Percentiles rank a stretch among this genome's conserved stretches.
Evolutionary conservation across 2,888 invertebrate genomes (phyloP).

Genomic region (Dryocosmus kuriphilus): DNA sequence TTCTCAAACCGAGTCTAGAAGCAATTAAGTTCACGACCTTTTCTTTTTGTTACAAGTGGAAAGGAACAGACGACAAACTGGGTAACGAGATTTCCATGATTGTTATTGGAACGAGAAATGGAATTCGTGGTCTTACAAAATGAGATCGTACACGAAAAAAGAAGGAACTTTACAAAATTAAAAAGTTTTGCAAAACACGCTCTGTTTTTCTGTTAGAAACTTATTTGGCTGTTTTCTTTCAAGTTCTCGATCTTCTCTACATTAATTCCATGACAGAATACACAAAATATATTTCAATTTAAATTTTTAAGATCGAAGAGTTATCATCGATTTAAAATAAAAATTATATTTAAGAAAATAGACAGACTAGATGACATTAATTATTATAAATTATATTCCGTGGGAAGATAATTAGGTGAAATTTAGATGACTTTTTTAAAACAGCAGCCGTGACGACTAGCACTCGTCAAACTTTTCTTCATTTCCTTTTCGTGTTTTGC

Average conservation of each 20-base stretch:
- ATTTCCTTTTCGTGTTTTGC: background rate
- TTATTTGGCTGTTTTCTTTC: background rate
- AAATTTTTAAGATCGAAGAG: background rate
- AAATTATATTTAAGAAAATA: background rate
- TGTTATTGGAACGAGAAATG: conserved; percentile 28
- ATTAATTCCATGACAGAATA: background rate
- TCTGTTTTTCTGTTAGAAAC: background rate
- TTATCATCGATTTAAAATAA: background rate
- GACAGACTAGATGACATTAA: no score
- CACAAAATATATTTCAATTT: background rate
- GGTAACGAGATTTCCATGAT: conserved; percentile 33
- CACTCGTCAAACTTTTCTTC: conserved; percentile 4
- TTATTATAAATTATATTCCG: background rate
- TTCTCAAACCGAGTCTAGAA: conserved; percentile 1
- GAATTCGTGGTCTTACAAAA: conserved; percentile 14
- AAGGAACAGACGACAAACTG: background rate
- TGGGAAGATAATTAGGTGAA: background rate
- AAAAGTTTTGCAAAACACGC: conserved; percentile 3
- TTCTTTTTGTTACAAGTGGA: conserved; percentile 6
- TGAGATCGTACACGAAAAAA: conserved; percentile 34
- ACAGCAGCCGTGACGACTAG: background rate
- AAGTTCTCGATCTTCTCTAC: background rate
- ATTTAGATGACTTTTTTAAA: background rate
- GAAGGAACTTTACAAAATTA: background rate
- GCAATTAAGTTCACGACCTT: background rate